These are phyloP conservation scores for Hippocampus mohnikei DNA, from an alignment of 2,113 vertebrate genomes.

Conservation along the genomic window DNA sequence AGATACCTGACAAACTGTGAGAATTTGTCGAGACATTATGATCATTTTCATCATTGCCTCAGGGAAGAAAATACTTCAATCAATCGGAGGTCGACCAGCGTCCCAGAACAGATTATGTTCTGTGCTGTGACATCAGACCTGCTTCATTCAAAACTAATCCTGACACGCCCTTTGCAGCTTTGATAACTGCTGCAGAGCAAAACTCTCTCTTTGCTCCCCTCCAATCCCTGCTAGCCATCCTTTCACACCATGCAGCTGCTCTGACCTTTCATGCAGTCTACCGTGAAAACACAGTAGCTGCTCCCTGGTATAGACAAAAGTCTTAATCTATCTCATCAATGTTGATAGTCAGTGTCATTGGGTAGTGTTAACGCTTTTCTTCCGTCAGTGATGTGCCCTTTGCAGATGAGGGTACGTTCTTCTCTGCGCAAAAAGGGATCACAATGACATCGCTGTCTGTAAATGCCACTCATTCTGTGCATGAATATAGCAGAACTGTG, in stretches of 20 bases:
- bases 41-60: neutral
- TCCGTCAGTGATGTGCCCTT: conserved; percentile 41
- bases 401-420: conserved; percentile 9
- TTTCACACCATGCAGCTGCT: conserved; percentile 11
- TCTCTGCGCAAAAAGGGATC: neutral
- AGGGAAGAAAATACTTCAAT: neutral
- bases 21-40: conserved; percentile 31
- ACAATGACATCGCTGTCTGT: neutral
- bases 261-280: conserved; percentile 68
- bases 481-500: neutral
- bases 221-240: neutral
- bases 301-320: conserved; percentile 43
- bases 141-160: conserved; percentile 22
- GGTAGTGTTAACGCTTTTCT: conserved; percentile 24
- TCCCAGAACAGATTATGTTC: neutral
- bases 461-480: neutral
- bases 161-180: conserved; percentile 22
- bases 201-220: conserved; percentile 5
- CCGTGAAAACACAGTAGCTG: conserved; percentile 35
- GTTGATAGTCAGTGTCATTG: conserved; percentile 40
- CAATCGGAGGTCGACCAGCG: neutral
- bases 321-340: conserved; percentile 54
- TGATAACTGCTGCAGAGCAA: conserved; percentile 46
- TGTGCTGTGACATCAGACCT: conserved; percentile 19
- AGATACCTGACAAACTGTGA: conserved; percentile 31